Evolutionary conservation across 2,113 vertebrate species (phyloP).

Genomic region (Laterallus jamaicensis): DNA sequence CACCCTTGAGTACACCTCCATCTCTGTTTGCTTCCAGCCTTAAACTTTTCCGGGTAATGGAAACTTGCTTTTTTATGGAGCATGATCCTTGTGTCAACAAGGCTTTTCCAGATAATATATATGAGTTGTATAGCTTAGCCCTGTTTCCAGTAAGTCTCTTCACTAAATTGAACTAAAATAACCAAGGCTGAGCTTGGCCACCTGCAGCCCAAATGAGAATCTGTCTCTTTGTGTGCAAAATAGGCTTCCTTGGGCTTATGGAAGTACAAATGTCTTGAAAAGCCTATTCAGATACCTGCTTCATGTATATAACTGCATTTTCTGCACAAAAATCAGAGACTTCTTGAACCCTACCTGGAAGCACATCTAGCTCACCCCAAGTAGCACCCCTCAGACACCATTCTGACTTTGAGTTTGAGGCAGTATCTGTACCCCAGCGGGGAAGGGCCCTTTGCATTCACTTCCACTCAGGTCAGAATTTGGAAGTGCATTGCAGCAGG

Average conservation of each 20-base stretch:
- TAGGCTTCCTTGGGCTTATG: neutral
- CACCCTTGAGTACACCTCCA: neutral
- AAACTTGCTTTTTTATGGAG: neutral
- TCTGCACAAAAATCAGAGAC: neutral
- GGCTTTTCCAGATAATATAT: neutral
- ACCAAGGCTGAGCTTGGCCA: neutral
- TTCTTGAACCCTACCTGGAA: neutral
- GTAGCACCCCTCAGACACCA: neutral
- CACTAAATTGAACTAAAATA: neutral
- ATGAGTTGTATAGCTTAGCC: neutral
- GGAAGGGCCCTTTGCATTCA: neutral
- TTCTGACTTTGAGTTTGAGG: neutral
- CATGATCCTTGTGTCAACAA: neutral
- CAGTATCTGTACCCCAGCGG: neutral
- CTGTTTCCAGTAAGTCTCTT: neutral
- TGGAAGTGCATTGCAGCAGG: neutral
- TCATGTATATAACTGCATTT: neutral
- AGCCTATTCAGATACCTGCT: neutral
- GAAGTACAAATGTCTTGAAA: neutral
- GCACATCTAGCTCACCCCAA: neutral
- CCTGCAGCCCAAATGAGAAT: neutral
- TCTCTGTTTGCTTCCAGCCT: neutral
- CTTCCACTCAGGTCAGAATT: neutral
- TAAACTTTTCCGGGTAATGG: neutral
- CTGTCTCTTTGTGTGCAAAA: neutral